These are phyloP conservation scores for Antrozous pallidus DNA, from an alignment of 2,797 vertebrate species.

Conservation along the genomic window DNA sequence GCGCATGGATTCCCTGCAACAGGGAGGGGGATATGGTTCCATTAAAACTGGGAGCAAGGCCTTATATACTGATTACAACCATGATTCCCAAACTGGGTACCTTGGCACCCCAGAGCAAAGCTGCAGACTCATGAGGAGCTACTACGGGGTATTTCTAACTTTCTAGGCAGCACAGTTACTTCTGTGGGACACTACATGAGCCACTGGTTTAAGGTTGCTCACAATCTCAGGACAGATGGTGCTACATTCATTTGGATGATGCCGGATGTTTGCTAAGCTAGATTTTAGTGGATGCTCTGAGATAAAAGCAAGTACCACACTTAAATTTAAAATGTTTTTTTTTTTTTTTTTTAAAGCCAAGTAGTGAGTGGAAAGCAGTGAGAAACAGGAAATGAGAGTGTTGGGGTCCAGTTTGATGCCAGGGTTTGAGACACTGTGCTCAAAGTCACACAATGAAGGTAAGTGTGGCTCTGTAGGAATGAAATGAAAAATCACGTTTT, in stretches of 20 bases:
- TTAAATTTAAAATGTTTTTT: not conserved
- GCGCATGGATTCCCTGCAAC: not conserved
- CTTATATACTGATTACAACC: not conserved
- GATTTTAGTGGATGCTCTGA: not conserved
- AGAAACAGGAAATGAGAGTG: not conserved
- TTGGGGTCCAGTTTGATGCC: not conserved
- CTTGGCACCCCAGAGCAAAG: fast-evolving
- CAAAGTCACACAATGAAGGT: not conserved
- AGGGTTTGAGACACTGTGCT: not conserved
- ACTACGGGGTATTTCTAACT: not conserved
- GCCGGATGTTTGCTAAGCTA: not conserved
- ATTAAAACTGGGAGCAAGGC: not conserved
- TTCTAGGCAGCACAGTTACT: not conserved
- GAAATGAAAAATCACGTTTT: not conserved
- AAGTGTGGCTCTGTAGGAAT: not conserved
- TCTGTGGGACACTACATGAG: no score
- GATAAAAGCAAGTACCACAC: not conserved
- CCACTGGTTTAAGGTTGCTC: not conserved
- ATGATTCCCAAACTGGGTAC: not conserved
- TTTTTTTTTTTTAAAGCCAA: not conserved
- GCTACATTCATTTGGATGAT: not conserved
- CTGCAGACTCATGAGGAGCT: not conserved
- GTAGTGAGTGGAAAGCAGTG: not conserved
- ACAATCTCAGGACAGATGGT: not conserved
- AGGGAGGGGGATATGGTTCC: fast-evolving